Evolutionary conservation across 2,888 invertebrate genomes (phyloP), one percentile per base, ranked within the genome.

Genomic region (Labia minor): DNA sequence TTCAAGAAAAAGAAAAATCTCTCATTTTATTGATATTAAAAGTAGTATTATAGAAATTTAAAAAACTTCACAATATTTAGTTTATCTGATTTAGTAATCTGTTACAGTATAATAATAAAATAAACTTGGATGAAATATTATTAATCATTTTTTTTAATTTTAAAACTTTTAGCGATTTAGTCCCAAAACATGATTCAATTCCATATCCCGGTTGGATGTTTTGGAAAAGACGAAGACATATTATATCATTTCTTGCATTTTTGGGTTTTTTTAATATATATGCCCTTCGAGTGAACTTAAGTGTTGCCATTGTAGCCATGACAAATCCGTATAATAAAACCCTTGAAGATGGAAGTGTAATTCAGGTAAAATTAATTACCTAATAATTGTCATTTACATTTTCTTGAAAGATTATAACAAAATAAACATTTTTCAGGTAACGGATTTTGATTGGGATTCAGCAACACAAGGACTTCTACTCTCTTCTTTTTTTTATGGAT

Each of bases 271-370:
- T 91, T 80, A 89, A 90, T 73, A 86, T 89, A 1, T 92, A 92
- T 76, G 86, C 90, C 2, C 78, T 92, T 68, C 81, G 92, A 61
- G 93, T 93, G 3, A 95, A 94, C 79, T 82, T 96, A 71, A 94
- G 93, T 71, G 90, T 96, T 16, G 95, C 93, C 1, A 90, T 96
- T 71, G 93, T 96, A 62, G 92, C 93, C 70, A 96, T 96, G 95
- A 92, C 89, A 0, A 85, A 88, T 73, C 83, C 86, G 20, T 80
- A 83, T 69, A 84, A 83, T 64, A 81, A 83, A 2, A 78, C 79
- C 61, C 78, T 84, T 67, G 83, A 81, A 1, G 84, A 86, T 72
- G 89, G 89, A n/a, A 85, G 83, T 0, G 75, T 81, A 63, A 79
- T 81, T 66, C 77, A 33, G 18, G 69, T 69, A 21, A 69, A 64